Evolutionary conservation across 2,113 vertebrate species (phyloP).

Genomic region (Empidonax traillii): DNA sequence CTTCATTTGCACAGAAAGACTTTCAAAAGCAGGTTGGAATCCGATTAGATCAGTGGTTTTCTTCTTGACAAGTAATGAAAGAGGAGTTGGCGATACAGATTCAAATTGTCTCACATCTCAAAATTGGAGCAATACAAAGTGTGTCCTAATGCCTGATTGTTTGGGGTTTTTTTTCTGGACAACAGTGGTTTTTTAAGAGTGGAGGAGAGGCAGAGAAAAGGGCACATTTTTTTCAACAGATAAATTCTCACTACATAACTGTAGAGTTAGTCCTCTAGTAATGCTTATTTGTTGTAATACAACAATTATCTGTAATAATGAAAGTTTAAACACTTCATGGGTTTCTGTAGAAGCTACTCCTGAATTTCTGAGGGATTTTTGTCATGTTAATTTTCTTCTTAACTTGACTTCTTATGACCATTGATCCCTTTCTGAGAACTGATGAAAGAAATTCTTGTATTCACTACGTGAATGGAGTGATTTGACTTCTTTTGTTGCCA

Average conservation of each 20-base stretch:
- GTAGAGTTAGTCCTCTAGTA: neutral
- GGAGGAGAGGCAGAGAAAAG: neutral
- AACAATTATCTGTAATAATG: neutral
- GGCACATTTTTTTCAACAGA: neutral
- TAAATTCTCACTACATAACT: neutral
- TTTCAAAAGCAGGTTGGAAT: neutral
- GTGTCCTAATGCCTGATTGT: neutral
- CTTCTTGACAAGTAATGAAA: neutral
- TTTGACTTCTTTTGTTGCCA: neutral
- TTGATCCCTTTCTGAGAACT: neutral
- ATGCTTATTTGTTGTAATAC: neutral
- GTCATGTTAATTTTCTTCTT: neutral
- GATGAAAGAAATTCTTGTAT: neutral
- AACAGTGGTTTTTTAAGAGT: neutral
- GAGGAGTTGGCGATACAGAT: neutral
- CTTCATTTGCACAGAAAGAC: neutral
- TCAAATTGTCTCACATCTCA: neutral
- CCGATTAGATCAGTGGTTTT: neutral
- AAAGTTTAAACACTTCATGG: neutral
- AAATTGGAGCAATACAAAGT: neutral
- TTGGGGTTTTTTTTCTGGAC: neutral
- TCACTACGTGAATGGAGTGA: neutral
- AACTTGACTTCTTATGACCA: neutral
- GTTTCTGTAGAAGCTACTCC: neutral
- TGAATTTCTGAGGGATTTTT: neutral